These are phyloP conservation scores for Garra rufa DNA, from an alignment of 2,113 vertebrate species.

Conservation along the genomic window DNA sequence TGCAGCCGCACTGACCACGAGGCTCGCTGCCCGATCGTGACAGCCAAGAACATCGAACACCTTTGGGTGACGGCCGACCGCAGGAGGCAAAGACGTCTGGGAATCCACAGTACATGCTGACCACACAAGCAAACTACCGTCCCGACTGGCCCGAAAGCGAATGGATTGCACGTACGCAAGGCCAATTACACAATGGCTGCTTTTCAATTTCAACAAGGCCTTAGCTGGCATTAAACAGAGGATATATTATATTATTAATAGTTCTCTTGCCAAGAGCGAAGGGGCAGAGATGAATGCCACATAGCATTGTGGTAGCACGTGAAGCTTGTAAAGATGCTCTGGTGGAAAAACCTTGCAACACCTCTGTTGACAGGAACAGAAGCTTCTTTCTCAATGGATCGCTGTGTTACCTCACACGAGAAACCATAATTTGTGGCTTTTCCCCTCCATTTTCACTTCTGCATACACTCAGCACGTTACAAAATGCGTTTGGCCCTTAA, in stretches of 20 bases:
- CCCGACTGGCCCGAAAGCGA: slow-evolving; percentile 36
- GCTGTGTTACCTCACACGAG: slow-evolving; percentile 41
- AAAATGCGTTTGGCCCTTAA: slow-evolving; percentile 32
- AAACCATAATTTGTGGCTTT: slow-evolving; percentile 53
- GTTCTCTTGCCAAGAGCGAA: slow-evolving; percentile 61
- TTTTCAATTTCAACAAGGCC: slow-evolving; percentile 47
- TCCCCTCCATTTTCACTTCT: slow-evolving; percentile 54
- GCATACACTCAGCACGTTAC: slow-evolving; percentile 15
- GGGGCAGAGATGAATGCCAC: slow-evolving; percentile 42
- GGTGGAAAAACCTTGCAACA: slow-evolving; percentile 2
- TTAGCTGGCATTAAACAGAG: slow-evolving; percentile 44
- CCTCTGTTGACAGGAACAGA: slow-evolving; percentile 21
- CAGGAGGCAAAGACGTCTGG: slow-evolving; percentile 58
- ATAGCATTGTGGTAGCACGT: slow-evolving; percentile 45
- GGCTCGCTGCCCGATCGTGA: slow-evolving; percentile 62
- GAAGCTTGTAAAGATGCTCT: background rate
- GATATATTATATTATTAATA: slow-evolving; percentile 59
- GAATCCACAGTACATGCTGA: slow-evolving; percentile 49
- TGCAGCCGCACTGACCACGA: slow-evolving; percentile 67
- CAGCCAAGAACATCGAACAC: slow-evolving; percentile 72
- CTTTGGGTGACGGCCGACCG: slow-evolving; percentile 72
- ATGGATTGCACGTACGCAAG: slow-evolving; percentile 36
- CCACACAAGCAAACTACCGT: slow-evolving; percentile 53
- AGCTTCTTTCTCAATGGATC: slow-evolving; percentile 24
- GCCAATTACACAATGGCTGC: slow-evolving; percentile 41